phyloP scores from a whole-genome alignment of 2,888 invertebrate genomes.

The Pseudococcus viburni region DNA sequence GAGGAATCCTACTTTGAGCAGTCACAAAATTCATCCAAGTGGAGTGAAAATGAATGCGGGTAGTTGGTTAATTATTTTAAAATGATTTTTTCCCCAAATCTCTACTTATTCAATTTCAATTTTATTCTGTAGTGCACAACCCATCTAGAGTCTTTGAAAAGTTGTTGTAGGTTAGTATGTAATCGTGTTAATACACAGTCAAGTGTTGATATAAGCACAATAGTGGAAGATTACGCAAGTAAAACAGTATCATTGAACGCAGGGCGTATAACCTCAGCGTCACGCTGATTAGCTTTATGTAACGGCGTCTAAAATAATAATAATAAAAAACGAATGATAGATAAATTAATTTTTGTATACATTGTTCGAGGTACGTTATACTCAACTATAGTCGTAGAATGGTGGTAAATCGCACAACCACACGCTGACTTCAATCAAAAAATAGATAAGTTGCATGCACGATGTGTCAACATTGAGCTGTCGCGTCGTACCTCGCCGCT shows the following conservation, averaged over 20 bases:
- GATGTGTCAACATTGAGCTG: background rate
- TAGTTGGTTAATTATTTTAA: no score
- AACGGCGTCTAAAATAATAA: constrained; percentile 26
- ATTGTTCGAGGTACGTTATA: background rate
- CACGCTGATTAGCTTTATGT: constrained; percentile 60
- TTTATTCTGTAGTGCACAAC: no score
- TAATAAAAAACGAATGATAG: constrained; percentile 16
- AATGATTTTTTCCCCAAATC: no score
- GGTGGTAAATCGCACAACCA: constrained; percentile 2
- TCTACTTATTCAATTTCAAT: no score
- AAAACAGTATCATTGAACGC: constrained; percentile 36
- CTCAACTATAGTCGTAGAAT: background rate
- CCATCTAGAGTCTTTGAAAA: background rate
- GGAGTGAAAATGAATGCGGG: no score
- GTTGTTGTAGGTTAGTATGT: constrained; percentile 57
- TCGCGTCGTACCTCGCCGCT: background rate
- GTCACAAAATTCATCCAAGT: no score
- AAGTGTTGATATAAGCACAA: constrained; percentile 29
- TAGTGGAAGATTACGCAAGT: constrained; percentile 46
- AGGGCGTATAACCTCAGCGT: constrained; percentile 58
- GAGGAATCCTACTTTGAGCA: no score
- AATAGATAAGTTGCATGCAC: background rate
- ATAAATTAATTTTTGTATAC: constrained; percentile 23
- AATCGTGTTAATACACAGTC: constrained; percentile 61
- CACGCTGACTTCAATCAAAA: constrained; percentile 26